These are phyloP conservation scores for Chorisops tibialis DNA, from an alignment of 2,888 invertebrate species.

Conservation along the genomic window DNA sequence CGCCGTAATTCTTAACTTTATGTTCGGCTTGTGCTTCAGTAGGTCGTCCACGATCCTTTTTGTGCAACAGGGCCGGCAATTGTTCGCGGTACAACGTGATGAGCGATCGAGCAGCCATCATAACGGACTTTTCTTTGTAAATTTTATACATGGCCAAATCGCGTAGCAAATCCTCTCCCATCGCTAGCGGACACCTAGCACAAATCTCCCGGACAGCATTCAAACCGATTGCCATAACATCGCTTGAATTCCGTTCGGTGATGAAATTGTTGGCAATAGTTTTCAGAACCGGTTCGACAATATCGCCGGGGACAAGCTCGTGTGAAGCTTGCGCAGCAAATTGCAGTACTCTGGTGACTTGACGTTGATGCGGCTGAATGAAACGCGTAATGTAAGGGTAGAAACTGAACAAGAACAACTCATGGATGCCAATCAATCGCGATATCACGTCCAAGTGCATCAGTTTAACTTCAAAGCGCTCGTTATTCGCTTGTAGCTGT, in stretches of 20 bases:
- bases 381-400: constrained; percentile 87
- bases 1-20: constrained; percentile 76
- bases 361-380: constrained; percentile 92
- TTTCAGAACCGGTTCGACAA: constrained; percentile 84
- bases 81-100: constrained; percentile 52
- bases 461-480: constrained; percentile 91
- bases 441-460: constrained; percentile 94
- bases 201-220: constrained; percentile 96
- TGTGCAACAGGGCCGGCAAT: constrained; percentile 81
- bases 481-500: constrained; percentile 80
- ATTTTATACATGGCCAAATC: constrained; percentile 90
- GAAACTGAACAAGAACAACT: constrained; percentile 86
- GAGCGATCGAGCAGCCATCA: constrained; percentile 71
- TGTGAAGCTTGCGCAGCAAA: constrained; percentile 96
- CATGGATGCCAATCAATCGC: constrained; percentile 92
- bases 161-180: constrained; percentile 84
- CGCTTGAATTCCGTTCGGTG: constrained; percentile 92
- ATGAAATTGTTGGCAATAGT: constrained; percentile 96
- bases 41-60: constrained; percentile 83
- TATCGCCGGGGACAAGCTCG: constrained; percentile 92
- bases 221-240: constrained; percentile 96
- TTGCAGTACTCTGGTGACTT: constrained; percentile 89
- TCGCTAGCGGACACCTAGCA: constrained; percentile 85
- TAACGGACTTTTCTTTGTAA: constrained; percentile 89
- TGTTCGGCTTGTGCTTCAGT: constrained; percentile 77